Percentiles rank a stretch among this genome's conserved stretches.
Conservation (phyloP, 1,140 invertebrate species). For the Aphelinus certus region DNA sequence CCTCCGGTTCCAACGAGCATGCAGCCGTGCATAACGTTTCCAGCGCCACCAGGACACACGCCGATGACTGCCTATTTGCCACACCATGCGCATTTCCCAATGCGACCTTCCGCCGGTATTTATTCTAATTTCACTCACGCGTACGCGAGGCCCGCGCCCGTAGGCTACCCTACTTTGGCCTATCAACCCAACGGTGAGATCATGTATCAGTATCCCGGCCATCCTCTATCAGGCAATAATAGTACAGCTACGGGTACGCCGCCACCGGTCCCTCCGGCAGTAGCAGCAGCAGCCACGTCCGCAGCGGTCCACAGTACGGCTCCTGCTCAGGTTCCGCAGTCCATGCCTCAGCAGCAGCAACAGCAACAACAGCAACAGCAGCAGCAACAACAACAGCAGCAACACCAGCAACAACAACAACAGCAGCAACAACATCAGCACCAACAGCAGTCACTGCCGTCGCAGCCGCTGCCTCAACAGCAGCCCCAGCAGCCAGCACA, state of each 20-base stretch:
- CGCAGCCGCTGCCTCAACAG: conserved; percentile 51
- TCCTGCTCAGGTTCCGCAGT: conserved; percentile 22
- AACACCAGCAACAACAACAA: conserved; percentile 26
- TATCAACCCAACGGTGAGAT: conserved; percentile 65
- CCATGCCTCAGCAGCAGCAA: conserved; percentile 48
- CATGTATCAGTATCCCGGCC: conserved; percentile 65
- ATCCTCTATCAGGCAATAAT: conserved; percentile 58
- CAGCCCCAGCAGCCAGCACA: conserved; percentile 62
- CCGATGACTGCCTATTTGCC: conserved; percentile 61
- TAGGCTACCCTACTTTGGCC: conserved; percentile 57
- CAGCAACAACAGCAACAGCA: conserved; percentile 61
- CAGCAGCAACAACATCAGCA: conserved; percentile 49
- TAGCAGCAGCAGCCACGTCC: conserved; percentile 57
- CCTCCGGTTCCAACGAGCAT: conserved; percentile 22
- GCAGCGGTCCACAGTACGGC: conserved; percentile 48
- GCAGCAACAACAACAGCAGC: conserved; percentile 62
- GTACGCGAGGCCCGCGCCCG: conserved; percentile 60
- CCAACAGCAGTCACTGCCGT: conserved; percentile 42
- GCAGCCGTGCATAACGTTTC: conserved; percentile 52
- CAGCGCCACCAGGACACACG: conserved; percentile 56
- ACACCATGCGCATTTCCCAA: conserved; percentile 60
- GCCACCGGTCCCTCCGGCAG: conserved; percentile 61
- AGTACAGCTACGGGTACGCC: conserved; percentile 46
- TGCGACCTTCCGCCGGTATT: conserved; percentile 58
- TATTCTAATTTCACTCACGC: conserved; percentile 64